phyloP scores from a whole-genome alignment of 1,140 invertebrate genomes.

The Anastrepha ludens region DNA sequence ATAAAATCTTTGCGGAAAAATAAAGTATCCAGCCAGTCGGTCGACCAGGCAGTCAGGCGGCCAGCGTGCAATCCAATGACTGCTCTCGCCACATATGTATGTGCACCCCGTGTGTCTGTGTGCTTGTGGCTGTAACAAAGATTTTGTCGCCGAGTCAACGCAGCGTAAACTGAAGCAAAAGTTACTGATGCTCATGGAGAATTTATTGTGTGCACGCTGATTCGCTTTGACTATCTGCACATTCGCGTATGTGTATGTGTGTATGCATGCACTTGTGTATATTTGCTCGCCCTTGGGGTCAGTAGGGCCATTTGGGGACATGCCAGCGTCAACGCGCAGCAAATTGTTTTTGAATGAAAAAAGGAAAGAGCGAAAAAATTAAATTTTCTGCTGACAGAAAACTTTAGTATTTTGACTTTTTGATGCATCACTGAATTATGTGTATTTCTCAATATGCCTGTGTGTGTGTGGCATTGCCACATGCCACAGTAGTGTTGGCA shows the following conservation, averaged over 20 bases:
- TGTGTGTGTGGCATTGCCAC: background rate
- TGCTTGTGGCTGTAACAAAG: background rate
- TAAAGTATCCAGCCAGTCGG: slow-evolving; percentile 62
- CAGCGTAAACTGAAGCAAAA: slow-evolving; percentile 52
- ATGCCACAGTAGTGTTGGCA: background rate
- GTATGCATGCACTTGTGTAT: background rate
- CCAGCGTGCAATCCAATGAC: slow-evolving; percentile 2
- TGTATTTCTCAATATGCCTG: background rate
- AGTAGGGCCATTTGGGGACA: slow-evolving; percentile 37
- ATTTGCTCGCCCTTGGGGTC: slow-evolving; percentile 5
- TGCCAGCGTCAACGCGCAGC: slow-evolving; percentile 44
- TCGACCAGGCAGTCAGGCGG: slow-evolving; percentile 17
- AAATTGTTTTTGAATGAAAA: background rate
- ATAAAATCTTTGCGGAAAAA: slow-evolving; percentile 72
- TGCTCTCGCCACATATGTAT: background rate
- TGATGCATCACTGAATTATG: slow-evolving; percentile 39
- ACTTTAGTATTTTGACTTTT: slow-evolving; percentile 37
- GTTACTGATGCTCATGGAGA: slow-evolving; percentile 12
- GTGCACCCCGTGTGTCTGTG: slow-evolving; percentile 2
- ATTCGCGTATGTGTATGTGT: background rate
- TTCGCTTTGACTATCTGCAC: background rate
- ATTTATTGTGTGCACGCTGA: slow-evolving; percentile 41
- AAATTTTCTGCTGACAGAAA: slow-evolving; percentile 1
- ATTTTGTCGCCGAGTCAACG: slow-evolving; percentile 38
- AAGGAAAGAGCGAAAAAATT: background rate